Conservation (phyloP, 2,797 vertebrate genomes). For the Siniperca undulata region DNA sequence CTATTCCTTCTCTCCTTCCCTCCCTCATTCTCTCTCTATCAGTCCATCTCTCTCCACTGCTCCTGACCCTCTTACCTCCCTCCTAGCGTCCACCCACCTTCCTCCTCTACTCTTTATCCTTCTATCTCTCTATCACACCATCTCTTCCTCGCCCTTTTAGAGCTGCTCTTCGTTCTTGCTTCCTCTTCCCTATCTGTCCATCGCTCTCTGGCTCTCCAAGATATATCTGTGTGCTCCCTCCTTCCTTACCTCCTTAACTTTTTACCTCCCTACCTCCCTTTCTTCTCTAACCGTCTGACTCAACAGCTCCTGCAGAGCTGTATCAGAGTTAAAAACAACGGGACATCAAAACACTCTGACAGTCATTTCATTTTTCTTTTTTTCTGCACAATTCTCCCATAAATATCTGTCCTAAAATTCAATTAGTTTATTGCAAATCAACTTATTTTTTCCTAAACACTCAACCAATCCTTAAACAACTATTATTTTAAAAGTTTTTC, state of each 20-base stretch:
- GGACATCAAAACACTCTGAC: neutral
- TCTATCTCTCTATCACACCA: slow-evolving; percentile 57
- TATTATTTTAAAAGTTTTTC: too few relatives aligned
- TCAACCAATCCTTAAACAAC: neutral
- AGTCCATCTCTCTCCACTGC: slow-evolving; percentile 39
- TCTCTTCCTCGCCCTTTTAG: slow-evolving; percentile 60
- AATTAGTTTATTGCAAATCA: neutral
- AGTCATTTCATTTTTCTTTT: neutral
- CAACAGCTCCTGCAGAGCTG: slow-evolving; percentile 23
- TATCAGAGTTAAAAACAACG: neutral
- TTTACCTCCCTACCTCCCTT: slow-evolving; percentile 21
- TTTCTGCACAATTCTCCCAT: neutral
- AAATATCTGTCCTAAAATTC: neutral
- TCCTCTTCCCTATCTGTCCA: slow-evolving; percentile 61
- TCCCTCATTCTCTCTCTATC: slow-evolving; percentile 27
- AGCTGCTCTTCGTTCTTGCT: slow-evolving; percentile 66
- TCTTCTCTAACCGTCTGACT: slow-evolving; percentile 14
- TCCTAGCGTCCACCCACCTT: slow-evolving; percentile 25
- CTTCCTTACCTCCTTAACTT: slow-evolving; percentile 25
- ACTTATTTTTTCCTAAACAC: neutral
- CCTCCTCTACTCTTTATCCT: slow-evolving; percentile 50
- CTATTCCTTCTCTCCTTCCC: neutral
- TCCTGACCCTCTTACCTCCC: slow-evolving; percentile 45
- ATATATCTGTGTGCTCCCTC: slow-evolving; percentile 39
- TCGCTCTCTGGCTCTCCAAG: slow-evolving; percentile 53